These are phyloP conservation scores for Pachycephus smyrnensis DNA, from an alignment of 2,888 invertebrate genomes.

Conservation along the genomic window DNA sequence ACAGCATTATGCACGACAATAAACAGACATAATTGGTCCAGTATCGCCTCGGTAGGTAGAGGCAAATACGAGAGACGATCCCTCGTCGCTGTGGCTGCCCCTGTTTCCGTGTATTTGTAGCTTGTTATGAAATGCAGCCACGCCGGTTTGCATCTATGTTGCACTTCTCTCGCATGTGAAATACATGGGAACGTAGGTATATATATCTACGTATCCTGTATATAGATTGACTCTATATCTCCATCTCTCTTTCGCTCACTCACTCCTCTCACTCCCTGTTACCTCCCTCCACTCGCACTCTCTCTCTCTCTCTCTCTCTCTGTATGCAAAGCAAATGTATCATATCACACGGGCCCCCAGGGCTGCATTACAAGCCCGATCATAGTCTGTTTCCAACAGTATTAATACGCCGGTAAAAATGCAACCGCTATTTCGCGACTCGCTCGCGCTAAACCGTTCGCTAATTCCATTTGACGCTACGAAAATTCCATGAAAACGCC, in stretches of 20 bases:
- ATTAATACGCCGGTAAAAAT: conserved; percentile 61
- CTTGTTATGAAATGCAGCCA: conserved; percentile 54
- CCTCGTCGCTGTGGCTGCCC: conserved; percentile 20
- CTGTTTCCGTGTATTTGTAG: conserved; percentile 45
- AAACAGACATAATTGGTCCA: conserved; percentile 57
- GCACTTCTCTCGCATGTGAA: conserved; percentile 17
- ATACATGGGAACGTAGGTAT: neutral
- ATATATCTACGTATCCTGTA: neutral
- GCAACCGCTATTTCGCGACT: conserved; percentile 49
- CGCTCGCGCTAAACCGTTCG: conserved; percentile 47
- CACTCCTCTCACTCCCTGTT: conserved; percentile 5
- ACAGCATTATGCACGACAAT: conserved; percentile 31
- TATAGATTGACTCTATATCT: neutral
- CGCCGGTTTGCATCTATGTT: conserved; percentile 38
- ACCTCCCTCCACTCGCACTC: conserved; percentile 19
- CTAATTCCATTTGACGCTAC: conserved; percentile 54
- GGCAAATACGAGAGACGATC: conserved; percentile 39
- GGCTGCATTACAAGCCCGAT: conserved; percentile 63
- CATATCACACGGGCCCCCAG: conserved; percentile 61
- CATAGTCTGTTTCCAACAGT: conserved; percentile 58
- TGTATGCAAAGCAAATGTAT: conserved; percentile 62
- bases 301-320: conserved; percentile 23
- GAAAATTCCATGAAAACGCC: conserved; percentile 14
- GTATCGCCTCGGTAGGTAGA: conserved; percentile 46
- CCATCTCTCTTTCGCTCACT: conserved; percentile 22